Percentiles rank a stretch among this genome's conserved stretches.
phyloP scores from a whole-genome alignment of 2,888 invertebrate genomes.

The Serripes groenlandicus region DNA sequence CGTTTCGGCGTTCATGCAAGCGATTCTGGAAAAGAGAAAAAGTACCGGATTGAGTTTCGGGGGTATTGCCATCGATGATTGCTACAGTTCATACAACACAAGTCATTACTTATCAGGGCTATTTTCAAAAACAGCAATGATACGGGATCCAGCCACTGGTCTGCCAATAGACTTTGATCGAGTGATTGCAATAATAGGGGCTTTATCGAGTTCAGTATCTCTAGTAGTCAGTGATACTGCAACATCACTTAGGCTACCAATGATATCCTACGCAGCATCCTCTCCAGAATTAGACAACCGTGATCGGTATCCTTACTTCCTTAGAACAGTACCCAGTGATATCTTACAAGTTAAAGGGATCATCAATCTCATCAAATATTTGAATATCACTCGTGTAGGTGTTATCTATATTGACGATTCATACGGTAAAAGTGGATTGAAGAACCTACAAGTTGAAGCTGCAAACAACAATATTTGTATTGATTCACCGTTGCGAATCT shows the following conservation, averaged over 20 bases:
- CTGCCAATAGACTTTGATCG: constrained; percentile 62
- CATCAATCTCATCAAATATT: constrained; percentile 63
- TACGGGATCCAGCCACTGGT: constrained; percentile 55
- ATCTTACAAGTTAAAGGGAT: constrained; percentile 73
- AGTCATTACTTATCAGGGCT: constrained; percentile 60
- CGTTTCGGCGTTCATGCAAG: constrained; percentile 71
- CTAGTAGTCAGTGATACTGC: constrained; percentile 69
- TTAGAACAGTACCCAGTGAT: constrained; percentile 77
- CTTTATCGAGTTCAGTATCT: constrained; percentile 85
- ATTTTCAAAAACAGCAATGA: constrained; percentile 58
- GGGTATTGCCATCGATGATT: constrained; percentile 76
- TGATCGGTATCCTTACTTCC: constrained; percentile 73
- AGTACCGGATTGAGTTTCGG: constrained; percentile 59
- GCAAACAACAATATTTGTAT: constrained; percentile 75
- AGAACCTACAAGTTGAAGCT: constrained; percentile 67
- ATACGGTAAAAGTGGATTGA: constrained; percentile 75
- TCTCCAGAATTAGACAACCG: constrained; percentile 73
- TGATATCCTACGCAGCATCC: constrained; percentile 76
- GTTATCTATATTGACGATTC: constrained; percentile 74
- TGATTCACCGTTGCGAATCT: constrained; percentile 59
- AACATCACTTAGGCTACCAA: constrained; percentile 67
- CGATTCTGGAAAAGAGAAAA: constrained; percentile 44
- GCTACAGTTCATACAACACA: constrained; percentile 72
- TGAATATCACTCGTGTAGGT: constrained; percentile 74
- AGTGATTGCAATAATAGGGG: constrained; percentile 87